Percentiles rank a stretch among this genome's conserved stretches.
These are phyloP conservation scores for Micronisus gabar DNA, from an alignment of 2,113 vertebrate genomes.

Conservation along the genomic window DNA sequence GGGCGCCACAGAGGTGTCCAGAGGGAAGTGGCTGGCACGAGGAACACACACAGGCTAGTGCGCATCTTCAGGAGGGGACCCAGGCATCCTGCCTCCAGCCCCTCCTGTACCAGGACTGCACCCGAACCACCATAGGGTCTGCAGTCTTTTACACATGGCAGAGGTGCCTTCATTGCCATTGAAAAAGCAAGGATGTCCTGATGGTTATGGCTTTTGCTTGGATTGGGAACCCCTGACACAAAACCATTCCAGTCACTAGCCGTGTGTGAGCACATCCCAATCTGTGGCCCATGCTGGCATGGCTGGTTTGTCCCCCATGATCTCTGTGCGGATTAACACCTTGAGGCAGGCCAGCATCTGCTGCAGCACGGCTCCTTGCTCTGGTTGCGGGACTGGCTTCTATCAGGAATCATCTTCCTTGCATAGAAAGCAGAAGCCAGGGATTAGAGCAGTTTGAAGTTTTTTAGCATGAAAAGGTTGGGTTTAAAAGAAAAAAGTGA, in stretches of 20 bases:
- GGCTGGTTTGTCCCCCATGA: neutral
- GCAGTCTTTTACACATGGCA: neutral
- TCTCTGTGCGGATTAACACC: neutral
- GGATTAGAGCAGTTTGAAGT: constrained; percentile 28
- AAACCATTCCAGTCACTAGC: fast-evolving
- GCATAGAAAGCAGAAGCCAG: constrained; percentile 17
- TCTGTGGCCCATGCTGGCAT: neutral
- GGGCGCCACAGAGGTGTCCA: fast-evolving
- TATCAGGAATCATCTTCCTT: neutral
- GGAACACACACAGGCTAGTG: neutral
- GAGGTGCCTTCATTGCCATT: neutral
- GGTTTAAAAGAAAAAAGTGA: constrained; percentile 19
- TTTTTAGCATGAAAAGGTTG: neutral
- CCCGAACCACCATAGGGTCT: neutral
- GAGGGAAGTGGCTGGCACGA: fast-evolving
- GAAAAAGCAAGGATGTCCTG: neutral
- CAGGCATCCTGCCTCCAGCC: neutral
- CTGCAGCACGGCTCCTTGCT: neutral
- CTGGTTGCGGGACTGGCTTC: neutral
- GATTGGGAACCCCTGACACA: neutral
- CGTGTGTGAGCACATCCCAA: neutral
- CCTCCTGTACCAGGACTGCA: neutral
- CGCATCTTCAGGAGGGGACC: neutral
- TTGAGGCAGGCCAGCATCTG: neutral
- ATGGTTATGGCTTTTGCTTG: neutral